phyloP scores from a whole-genome alignment of 1,140 invertebrate genomes.

The Mylabris phalerata region DNA sequence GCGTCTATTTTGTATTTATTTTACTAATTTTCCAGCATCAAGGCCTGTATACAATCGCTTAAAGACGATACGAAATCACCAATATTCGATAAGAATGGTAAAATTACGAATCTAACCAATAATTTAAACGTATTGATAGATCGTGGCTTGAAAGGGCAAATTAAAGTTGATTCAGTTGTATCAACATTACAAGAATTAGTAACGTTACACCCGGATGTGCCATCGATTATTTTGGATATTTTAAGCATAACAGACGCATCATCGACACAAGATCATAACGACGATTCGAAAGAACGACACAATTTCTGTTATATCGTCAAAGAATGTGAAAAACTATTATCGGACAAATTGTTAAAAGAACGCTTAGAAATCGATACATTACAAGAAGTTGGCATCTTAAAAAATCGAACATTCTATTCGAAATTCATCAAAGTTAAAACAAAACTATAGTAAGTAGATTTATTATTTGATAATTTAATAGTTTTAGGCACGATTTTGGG shows the following conservation, averaged over 20 bases:
- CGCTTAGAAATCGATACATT: conserved; percentile 88
- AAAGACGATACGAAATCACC: conserved; percentile 50
- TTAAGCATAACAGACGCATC: conserved; percentile 72
- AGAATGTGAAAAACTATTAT: conserved; percentile 71
- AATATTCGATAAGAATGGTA: conserved; percentile 47
- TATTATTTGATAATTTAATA: not conserved
- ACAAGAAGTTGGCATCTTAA: conserved; percentile 86
- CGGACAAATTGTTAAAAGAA: conserved; percentile 84
- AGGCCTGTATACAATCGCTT: conserved; percentile 45
- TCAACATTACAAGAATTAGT: conserved; percentile 59
- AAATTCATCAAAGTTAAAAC: conserved; percentile 98
- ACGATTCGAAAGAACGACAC: conserved; percentile 58
- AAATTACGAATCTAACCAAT: conserved; percentile 46
- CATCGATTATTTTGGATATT: conserved; percentile 70
- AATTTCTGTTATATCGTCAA: conserved; percentile 72
- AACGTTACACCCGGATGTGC: conserved; percentile 66
- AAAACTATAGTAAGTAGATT: conserved; percentile 84
- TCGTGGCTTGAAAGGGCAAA: conserved; percentile 57
- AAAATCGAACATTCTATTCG: conserved; percentile 85
- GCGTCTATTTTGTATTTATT: conserved; percentile 34
- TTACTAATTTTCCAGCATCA: conserved; percentile 45
- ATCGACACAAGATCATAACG: conserved; percentile 47
- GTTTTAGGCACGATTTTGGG: not conserved
- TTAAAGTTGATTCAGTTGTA: conserved; percentile 66
- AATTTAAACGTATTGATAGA: conserved; percentile 58